These are phyloP conservation scores for Urosaurus nigricauda DNA, from an alignment of 2,797 vertebrate genomes.

Conservation along the genomic window DNA sequence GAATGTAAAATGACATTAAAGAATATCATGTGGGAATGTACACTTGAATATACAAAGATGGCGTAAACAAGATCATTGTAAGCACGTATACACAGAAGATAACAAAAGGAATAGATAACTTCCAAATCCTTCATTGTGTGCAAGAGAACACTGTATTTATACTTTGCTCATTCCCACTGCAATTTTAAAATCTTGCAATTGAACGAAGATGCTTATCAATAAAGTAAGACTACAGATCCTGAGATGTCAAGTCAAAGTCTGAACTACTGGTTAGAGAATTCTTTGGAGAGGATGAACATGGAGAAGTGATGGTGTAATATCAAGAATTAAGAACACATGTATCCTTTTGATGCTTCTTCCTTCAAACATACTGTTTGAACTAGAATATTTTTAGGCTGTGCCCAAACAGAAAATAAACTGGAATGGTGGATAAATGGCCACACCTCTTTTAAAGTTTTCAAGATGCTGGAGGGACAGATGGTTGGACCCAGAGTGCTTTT, in stretches of 20 bases:
- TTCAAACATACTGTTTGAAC: background rate
- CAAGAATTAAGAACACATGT: slow-evolving; percentile 35
- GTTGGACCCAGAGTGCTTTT: background rate
- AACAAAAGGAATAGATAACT: slow-evolving; percentile 32
- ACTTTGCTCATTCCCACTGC: slow-evolving; percentile 37
- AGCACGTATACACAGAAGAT: background rate
- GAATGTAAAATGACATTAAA: slow-evolving; percentile 20
- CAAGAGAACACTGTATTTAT: background rate
- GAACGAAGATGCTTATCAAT: background rate
- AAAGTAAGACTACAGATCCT: background rate
- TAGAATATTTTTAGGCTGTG: slow-evolving; percentile 35
- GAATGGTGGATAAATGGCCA: background rate
- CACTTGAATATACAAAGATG: slow-evolving; percentile 10
- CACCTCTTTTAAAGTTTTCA: background rate
- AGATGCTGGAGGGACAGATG: no score
- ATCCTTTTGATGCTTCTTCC: slow-evolving; percentile 42
- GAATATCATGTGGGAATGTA: slow-evolving; percentile 16
- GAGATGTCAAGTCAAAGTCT: slow-evolving; percentile 43
- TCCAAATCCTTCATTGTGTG: slow-evolving; percentile 16
- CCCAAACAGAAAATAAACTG: slow-evolving; percentile 9
- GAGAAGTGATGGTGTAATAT: slow-evolving; percentile 10
- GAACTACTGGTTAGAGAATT: slow-evolving; percentile 58
- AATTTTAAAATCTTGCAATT: slow-evolving; percentile 4
- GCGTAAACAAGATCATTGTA: slow-evolving; percentile 26
- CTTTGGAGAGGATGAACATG: slow-evolving; percentile 55